A percentile compares a stretch with the other conserved stretches of the same genome.
phyloP scores from a whole-genome alignment of 2,888 invertebrate species.

The Tipula confusa region DNA sequence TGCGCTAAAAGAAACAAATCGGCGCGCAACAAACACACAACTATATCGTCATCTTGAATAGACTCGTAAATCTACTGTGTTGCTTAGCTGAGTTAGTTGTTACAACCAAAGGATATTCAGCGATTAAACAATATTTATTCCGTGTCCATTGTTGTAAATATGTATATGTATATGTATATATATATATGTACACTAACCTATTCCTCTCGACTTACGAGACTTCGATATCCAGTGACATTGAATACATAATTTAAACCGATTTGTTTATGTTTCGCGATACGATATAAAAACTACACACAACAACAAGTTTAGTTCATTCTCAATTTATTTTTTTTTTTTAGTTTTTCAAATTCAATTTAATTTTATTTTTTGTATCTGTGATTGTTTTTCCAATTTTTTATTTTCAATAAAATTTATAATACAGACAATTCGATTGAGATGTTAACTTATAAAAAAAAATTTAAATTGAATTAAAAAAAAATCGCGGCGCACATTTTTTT shows the following conservation, averaged over 20 bases:
- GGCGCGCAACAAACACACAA: not conserved
- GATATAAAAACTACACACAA: not conserved
- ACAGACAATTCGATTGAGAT: slow-evolving; percentile 25
- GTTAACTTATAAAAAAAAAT: slow-evolving; percentile 25
- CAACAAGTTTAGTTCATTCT: slow-evolving; percentile 20
- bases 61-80: not conserved
- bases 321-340: not conserved
- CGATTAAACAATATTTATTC: not conserved
- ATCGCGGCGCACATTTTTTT: not conserved
- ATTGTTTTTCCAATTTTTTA: not conserved
- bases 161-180: not conserved
- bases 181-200: not conserved
- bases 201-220: not conserved
- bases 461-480: slow-evolving; percentile 20
- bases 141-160: not conserved
- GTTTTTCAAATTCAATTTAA: slow-evolving; percentile 20
- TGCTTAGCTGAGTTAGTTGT: not conserved
- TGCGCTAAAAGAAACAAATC: not conserved
- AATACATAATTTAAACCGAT: slow-evolving; percentile 25
- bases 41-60: not conserved
- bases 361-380: not conserved
- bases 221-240: not conserved
- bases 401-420: not conserved
- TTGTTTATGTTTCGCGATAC: slow-evolving; percentile 17
- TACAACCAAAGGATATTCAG: not conserved